A percentile compares a stretch with the other conserved stretches of the same genome.
These are phyloP conservation scores for Zonitis immaculata DNA, from an alignment of 2,888 invertebrate genomes.

Conservation along the genomic window DNA sequence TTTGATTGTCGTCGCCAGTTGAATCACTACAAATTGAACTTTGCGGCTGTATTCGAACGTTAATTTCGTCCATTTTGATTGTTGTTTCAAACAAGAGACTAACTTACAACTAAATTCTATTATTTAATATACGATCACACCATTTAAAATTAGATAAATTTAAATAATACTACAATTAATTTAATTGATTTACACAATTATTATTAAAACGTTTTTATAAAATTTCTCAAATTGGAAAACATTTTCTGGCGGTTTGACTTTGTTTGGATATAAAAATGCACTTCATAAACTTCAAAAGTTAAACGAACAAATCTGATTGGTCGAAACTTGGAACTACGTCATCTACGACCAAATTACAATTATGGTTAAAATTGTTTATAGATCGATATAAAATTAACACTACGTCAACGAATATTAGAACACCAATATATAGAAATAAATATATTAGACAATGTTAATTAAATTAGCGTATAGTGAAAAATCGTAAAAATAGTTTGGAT, in stretches of 20 bases:
- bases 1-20: constrained; percentile 41
- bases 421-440: neutral
- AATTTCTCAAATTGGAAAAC: constrained; percentile 28
- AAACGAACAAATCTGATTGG: constrained; percentile 43
- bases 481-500: neutral
- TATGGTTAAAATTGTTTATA: constrained; percentile 5
- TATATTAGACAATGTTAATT: neutral
- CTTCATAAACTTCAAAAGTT: constrained; percentile 43
- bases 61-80: constrained; percentile 49
- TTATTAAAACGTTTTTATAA: constrained; percentile 18
- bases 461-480: neutral
- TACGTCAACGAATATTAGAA: constrained; percentile 8
- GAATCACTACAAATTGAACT: constrained; percentile 47
- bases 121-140: neutral
- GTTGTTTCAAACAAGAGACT: constrained; percentile 29
- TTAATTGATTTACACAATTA: constrained; percentile 17
- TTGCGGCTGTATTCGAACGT: constrained; percentile 45
- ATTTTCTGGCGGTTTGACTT: constrained; percentile 40
- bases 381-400: neutral
- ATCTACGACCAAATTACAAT: constrained; percentile 26
- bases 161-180: neutral
- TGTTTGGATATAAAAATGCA: constrained; percentile 42
- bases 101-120: constrained; percentile 3
- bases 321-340: constrained; percentile 29
- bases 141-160: neutral